A percentile compares a stretch with the other conserved stretches of the same genome.
These are phyloP conservation scores for Spinus pinus DNA, from an alignment of 2,797 vertebrate genomes.

Conservation along the genomic window DNA sequence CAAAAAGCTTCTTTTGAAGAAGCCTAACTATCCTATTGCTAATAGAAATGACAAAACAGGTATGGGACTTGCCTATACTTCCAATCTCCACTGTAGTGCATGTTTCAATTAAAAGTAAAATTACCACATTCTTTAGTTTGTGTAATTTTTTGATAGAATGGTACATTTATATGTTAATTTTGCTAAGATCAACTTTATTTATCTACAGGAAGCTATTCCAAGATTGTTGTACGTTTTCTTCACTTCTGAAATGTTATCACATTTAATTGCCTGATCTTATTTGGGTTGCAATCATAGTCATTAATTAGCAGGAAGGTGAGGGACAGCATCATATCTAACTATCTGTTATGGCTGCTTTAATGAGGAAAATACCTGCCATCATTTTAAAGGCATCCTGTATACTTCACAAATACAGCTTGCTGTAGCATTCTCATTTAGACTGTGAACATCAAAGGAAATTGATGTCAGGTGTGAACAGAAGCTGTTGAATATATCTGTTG, in stretches of 20 bases:
- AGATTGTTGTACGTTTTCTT: constrained; percentile 80
- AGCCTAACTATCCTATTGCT: not conserved
- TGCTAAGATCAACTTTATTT: constrained; percentile 81
- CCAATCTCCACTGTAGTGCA: constrained; percentile 7
- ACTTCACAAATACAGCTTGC: constrained; percentile 85
- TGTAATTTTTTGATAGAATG: constrained; percentile 74
- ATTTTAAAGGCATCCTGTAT: constrained; percentile 82
- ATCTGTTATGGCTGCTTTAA: constrained; percentile 88
- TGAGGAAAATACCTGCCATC: constrained; percentile 85
- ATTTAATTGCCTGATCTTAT: constrained; percentile 91
- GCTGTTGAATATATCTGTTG: constrained; percentile 84
- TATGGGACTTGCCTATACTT: constrained; percentile 33
- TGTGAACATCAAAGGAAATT: constrained; percentile 89
- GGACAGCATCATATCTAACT: constrained; percentile 88
- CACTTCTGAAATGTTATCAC: constrained; percentile 89
- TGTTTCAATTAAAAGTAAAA: constrained; percentile 79
- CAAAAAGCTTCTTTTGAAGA: constrained; percentile 5
- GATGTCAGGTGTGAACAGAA: constrained; percentile 88
- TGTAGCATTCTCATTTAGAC: constrained; percentile 83
- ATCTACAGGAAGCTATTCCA: constrained; percentile 76
- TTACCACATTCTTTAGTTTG: constrained; percentile 70
- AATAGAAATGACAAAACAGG: not conserved
- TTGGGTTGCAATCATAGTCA: constrained; percentile 86
- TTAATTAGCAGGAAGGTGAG: constrained; percentile 91
- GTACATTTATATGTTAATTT: constrained; percentile 83